These are phyloP conservation scores for Chaunax sp. DNA, from an alignment of 2,797 vertebrate genomes.

Conservation along the genomic window DNA sequence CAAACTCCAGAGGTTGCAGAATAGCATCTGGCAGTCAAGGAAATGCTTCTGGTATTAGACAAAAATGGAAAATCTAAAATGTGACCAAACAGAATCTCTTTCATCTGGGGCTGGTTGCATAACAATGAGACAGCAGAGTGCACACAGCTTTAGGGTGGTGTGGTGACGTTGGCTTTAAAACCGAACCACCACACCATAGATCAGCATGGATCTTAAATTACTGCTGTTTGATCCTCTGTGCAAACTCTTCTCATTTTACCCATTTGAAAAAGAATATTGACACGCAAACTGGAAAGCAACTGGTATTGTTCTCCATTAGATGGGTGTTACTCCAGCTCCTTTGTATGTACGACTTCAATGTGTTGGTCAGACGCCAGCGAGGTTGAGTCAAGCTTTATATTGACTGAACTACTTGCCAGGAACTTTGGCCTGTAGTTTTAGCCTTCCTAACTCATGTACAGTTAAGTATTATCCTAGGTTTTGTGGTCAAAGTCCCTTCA, in stretches of 20 bases:
- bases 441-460: neutral
- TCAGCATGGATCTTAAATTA: neutral
- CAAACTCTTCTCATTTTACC: neutral
- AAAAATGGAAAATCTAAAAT: neutral
- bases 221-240: neutral
- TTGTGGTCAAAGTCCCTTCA: slow-evolving; percentile 12
- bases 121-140: neutral
- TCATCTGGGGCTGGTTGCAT: neutral
- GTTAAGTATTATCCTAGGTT: slow-evolving; percentile 8
- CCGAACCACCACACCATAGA: no score
- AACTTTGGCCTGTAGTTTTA: slow-evolving; percentile 1
- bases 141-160: neutral
- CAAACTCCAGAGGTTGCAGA: slow-evolving; percentile 15
- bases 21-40: neutral
- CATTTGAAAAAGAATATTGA: slow-evolving; percentile 7
- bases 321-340: neutral
- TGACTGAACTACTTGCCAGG: slow-evolving; percentile 3
- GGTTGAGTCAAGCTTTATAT: neutral
- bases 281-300: neutral
- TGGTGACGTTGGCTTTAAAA: neutral
- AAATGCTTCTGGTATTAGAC: neutral
- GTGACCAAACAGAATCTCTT: neutral
- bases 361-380: neutral
- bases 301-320: neutral
- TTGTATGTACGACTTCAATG: neutral